A percentile compares a stretch with the other conserved stretches of the same genome.
Evolutionary conservation across 2,113 vertebrate species (phyloP).

Genomic region (Calyptommatus sinebrachiatus): DNA sequence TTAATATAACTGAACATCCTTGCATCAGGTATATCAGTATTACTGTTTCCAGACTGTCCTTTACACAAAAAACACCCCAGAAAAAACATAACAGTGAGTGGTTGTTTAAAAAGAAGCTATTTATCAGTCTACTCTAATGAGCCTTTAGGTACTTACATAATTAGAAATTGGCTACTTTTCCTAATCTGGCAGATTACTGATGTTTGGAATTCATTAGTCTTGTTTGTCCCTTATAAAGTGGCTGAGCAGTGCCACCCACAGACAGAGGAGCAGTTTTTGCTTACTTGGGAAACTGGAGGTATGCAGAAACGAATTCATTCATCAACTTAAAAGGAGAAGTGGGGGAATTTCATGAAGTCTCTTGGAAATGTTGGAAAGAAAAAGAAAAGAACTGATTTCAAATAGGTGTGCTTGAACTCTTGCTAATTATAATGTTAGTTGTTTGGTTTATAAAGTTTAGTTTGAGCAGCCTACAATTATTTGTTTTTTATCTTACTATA

Average conservation of each 20-base stretch:
- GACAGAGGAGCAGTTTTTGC: neutral
- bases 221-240: neutral
- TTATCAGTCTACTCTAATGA: neutral
- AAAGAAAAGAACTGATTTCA: neutral
- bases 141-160: slow-evolving; percentile 16
- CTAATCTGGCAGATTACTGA: slow-evolving; percentile 24
- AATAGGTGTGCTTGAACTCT: neutral
- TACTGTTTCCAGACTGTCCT: too few species aligned
- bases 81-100: too few species aligned
- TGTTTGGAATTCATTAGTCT: slow-evolving; percentile 9
- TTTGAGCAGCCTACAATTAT: too few species aligned
- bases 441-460: too few species aligned
- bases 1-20: too few species aligned
- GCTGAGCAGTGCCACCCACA: neutral
- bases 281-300: neutral
- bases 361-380: neutral
- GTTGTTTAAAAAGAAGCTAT: neutral
- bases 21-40: too few species aligned
- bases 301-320: neutral
- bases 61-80: too few species aligned
- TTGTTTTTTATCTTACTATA: too few species aligned
- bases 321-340: neutral
- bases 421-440: neutral
- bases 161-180: slow-evolving; percentile 31
- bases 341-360: neutral